Base-by-base conservation (phyloP, 2,113 vertebrate species). In the Syngnathus floridae region DNA sequence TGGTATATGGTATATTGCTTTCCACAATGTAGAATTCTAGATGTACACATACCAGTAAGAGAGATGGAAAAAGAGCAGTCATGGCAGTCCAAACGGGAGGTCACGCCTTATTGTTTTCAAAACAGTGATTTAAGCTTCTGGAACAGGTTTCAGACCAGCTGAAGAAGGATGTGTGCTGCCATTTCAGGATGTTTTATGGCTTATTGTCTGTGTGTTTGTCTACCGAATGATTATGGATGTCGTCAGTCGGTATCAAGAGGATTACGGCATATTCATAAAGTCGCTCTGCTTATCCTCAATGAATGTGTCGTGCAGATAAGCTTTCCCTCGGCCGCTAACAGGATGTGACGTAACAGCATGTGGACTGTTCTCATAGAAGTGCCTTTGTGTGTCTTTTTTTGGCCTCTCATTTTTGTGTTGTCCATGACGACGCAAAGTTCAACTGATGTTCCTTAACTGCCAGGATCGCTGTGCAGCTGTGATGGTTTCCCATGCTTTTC, bases 401-500 rank as follows among this genome's bases (percentile, higher is more conserved):
- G 22, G 49, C 17, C 12, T 14, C 5, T 79, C 57, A 60, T 21
- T 40, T n/a, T 40, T 43, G 40, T 16, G 13, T 56, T 56, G 26
- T 31, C 19, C 48, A 21, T 51, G 1, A 7, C 17, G 13, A 35
- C 55, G 36, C 55, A 57, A 26, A 36, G 55, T 17, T 37, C 56
- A 58, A 19, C 0, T 31, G 43, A 31, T 19, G 22, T 43, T 41
- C 38, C 40, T 41, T 91, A 95, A 91, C 90, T 93, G 75, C 86
- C 90, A 35, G 92, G 92, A 85, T 94, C 79, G 72, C 90, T 92
- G 86, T 89, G 90, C 82, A 93, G 83, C 52, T 79, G 89, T 76
- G 88, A 86, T 55, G 89, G 79, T 43, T 91, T 69, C 35, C 86
- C 65, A 70, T 88, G 87, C 71, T 75, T 86, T 72, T 89, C 89